Evolutionary conservation across 2,888 invertebrate species (phyloP).

Genomic region (Heptascelio sp.): DNA sequence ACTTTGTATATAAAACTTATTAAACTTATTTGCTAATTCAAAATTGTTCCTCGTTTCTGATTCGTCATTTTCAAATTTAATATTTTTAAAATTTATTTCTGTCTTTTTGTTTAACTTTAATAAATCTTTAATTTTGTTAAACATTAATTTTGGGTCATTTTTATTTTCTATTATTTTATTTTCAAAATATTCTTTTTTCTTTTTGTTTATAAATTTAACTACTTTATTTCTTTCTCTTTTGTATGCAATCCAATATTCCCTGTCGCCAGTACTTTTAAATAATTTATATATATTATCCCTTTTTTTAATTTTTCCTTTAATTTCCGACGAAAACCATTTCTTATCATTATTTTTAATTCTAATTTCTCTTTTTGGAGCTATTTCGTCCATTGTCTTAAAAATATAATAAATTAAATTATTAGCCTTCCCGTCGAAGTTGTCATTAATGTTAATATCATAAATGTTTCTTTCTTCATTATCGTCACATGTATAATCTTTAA

Average conservation of each 20-base stretch:
- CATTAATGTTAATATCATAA: slow-evolving; percentile 13
- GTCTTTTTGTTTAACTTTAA: slow-evolving; percentile 12
- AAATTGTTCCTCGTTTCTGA: not conserved
- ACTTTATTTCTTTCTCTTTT: slow-evolving; percentile 13
- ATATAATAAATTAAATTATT: slow-evolving; percentile 24
- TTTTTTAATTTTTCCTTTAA: not conserved
- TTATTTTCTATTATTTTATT: slow-evolving; percentile 7
- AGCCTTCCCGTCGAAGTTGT: slow-evolving; percentile 18
- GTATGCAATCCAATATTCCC: slow-evolving; percentile 14
- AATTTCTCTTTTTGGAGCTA: slow-evolving; percentile 11
- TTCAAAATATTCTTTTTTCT: slow-evolving; percentile 17
- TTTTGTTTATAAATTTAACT: not conserved
- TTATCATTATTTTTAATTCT: slow-evolving; percentile 18
- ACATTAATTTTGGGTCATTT: slow-evolving; percentile 21
- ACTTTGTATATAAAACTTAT: slow-evolving; percentile 14
- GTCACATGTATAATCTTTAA: slow-evolving; percentile 5
- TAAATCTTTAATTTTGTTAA: slow-evolving; percentile 3
- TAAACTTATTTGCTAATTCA: slow-evolving; percentile 18
- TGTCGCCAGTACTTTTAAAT: slow-evolving; percentile 4
- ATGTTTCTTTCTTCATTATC: slow-evolving; percentile 19
- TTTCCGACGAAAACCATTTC: slow-evolving; percentile 23
- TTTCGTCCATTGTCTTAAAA: not conserved
- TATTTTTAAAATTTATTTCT: slow-evolving; percentile 15
- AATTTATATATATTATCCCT: not conserved
- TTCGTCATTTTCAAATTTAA: slow-evolving; percentile 27